Conservation (phyloP, 2,888 invertebrate species). For the Drosophila mulleri region DNA sequence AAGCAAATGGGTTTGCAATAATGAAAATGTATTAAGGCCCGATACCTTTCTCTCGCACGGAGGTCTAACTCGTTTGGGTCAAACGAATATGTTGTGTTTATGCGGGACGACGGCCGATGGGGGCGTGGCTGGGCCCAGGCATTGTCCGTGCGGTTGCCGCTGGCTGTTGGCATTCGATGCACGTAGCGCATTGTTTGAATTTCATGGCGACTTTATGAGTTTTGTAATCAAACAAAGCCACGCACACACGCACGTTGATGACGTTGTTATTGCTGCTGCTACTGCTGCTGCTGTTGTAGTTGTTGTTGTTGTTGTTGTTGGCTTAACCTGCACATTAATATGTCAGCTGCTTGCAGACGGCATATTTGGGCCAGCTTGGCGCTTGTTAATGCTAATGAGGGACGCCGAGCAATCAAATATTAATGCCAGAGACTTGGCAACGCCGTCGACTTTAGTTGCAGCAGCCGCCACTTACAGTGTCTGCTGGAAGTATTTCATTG, state of each 20-base stretch:
- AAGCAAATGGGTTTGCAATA: slow-evolving; percentile 68
- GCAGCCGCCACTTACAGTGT: slow-evolving; percentile 55
- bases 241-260: slow-evolving; percentile 29
- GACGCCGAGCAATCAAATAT: slow-evolving; percentile 40
- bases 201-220: slow-evolving; percentile 82
- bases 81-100: slow-evolving; percentile 71
- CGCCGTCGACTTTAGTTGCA: slow-evolving; percentile 37
- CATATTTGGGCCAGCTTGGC: slow-evolving; percentile 56
- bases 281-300: slow-evolving; percentile 22
- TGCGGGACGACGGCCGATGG: slow-evolving; percentile 48
- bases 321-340: slow-evolving; percentile 60
- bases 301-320: slow-evolving; percentile 32
- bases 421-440: slow-evolving; percentile 19
- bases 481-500: slow-evolving; percentile 64
- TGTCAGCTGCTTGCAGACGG: slow-evolving; percentile 18
- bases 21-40: slow-evolving; percentile 73
- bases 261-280: slow-evolving; percentile 31
- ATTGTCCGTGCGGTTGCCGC: slow-evolving; percentile 32
- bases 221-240: slow-evolving; percentile 75
- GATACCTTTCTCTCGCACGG: slow-evolving; percentile 39
- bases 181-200: slow-evolving; percentile 81
- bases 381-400: slow-evolving; percentile 73
- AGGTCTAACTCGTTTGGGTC: slow-evolving; percentile 72
- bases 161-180: slow-evolving; percentile 64
- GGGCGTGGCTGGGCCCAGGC: slow-evolving; percentile 7